These are phyloP conservation scores for Alces alces DNA, from an alignment of 2,113 vertebrate genomes.

Conservation along the genomic window DNA sequence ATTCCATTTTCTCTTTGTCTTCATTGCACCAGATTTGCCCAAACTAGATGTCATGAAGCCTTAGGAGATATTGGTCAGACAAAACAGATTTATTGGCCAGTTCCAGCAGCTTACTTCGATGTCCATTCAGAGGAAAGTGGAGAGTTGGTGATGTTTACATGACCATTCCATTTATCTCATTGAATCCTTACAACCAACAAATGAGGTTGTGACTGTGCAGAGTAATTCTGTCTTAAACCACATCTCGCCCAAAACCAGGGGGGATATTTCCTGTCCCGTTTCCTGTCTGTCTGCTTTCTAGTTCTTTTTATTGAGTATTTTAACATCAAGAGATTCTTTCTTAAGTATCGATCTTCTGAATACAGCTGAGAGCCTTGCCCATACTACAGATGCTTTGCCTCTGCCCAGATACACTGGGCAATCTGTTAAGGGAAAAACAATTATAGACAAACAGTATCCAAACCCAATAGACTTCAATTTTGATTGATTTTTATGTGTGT, in stretches of 20 bases:
- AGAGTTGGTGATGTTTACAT: neutral
- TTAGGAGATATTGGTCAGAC: neutral
- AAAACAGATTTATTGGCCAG: neutral
- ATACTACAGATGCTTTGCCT: neutral
- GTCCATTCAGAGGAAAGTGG: neutral
- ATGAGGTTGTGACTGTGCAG: neutral
- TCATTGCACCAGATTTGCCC: neutral
- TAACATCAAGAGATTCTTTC: neutral
- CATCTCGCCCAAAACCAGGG: neutral
- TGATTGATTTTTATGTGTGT: neutral
- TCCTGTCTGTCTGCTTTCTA: neutral
- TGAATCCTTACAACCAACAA: neutral
- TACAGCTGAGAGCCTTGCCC: neutral
- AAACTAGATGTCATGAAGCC: neutral
- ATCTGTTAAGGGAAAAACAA: neutral
- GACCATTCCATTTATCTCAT: neutral
- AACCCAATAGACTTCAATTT: neutral
- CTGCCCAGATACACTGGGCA: neutral
- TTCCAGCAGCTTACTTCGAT: neutral
- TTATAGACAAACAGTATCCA: neutral
- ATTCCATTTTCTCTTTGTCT: neutral
- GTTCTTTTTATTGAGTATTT: neutral
- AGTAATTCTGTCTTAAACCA: neutral
- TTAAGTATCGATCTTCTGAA: neutral
- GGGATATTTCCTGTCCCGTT: neutral